phyloP scores from a whole-genome alignment of 2,888 invertebrate genomes.

The Dicroscelio sp. region DNA sequence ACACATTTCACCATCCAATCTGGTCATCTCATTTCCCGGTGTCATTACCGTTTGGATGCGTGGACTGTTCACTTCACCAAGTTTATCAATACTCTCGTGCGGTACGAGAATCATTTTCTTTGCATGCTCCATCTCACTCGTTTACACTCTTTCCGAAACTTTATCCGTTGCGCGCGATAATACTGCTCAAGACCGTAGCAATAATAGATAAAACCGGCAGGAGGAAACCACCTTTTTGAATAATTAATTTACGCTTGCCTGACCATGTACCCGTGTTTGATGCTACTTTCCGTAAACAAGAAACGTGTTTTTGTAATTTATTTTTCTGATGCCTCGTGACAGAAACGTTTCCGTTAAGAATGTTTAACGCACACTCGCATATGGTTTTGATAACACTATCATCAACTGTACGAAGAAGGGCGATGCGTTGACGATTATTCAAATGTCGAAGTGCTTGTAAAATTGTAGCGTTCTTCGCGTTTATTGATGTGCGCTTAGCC shows the following conservation, averaged over 20 bases:
- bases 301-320: background rate
- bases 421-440: background rate
- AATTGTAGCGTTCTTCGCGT: background rate
- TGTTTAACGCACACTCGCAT: conserved; percentile 41
- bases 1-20: conserved; percentile 63
- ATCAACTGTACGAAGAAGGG: background rate
- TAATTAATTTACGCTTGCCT: background rate
- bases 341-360: conserved; percentile 1
- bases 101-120: background rate
- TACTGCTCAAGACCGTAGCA: background rate
- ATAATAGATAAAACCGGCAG: background rate
- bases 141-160: background rate
- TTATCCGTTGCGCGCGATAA: background rate
- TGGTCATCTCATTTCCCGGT: conserved; percentile 31
- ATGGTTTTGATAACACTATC: background rate
- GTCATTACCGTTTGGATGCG: background rate
- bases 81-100: background rate
- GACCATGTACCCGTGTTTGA: background rate
- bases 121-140: background rate
- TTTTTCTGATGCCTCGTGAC: background rate
- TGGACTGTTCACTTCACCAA: background rate
- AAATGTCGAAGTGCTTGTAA: conserved; percentile 1
- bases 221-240: conserved; percentile 1
- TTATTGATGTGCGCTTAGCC: background rate
- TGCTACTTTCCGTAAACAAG: background rate